These are phyloP conservation scores for Aradus depressus DNA, from an alignment of 2,888 invertebrate genomes.

Conservation along the genomic window DNA sequence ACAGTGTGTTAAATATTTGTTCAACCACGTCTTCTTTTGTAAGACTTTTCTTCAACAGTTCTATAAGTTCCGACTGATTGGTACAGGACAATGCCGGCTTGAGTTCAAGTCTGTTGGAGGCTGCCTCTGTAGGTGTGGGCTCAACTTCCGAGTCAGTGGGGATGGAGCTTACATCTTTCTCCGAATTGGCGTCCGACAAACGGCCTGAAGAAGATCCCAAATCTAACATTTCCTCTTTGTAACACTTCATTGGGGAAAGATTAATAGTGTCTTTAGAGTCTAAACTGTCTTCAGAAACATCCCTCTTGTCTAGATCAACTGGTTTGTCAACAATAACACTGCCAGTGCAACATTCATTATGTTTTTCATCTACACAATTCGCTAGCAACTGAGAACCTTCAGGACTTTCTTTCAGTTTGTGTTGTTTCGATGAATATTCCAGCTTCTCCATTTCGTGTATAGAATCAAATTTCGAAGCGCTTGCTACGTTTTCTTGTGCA, in stretches of 20 bases:
- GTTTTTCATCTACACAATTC: too few species aligned
- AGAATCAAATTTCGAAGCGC: too few species aligned
- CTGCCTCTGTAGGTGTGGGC: too few species aligned
- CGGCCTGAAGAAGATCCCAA: too few species aligned
- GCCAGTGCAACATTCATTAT: too few species aligned
- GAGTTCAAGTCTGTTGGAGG: not conserved
- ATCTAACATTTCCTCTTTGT: not conserved
- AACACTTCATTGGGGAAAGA: not conserved
- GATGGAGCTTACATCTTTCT: constrained; percentile 21
- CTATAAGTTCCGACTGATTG: constrained; percentile 16
- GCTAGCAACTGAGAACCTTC: too few species aligned
- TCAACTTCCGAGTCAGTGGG: constrained; percentile 20
- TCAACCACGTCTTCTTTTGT: constrained; percentile 30
- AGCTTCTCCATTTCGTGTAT: too few species aligned
- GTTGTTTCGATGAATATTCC: too few species aligned
- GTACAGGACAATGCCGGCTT: not conserved
- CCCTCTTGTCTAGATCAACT: too few species aligned
- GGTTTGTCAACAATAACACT: too few species aligned
- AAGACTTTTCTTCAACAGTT: constrained; percentile 28
- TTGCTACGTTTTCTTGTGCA: too few species aligned
- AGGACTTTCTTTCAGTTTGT: too few species aligned
- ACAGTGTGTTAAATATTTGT: constrained; percentile 28
- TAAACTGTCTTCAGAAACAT: constrained; percentile 10
- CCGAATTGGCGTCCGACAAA: constrained; percentile 22
- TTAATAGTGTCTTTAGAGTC: constrained; percentile 3